Conservation (phyloP, 2,113 vertebrate genomes). For the Boulengeromyrus knoepffleri region DNA sequence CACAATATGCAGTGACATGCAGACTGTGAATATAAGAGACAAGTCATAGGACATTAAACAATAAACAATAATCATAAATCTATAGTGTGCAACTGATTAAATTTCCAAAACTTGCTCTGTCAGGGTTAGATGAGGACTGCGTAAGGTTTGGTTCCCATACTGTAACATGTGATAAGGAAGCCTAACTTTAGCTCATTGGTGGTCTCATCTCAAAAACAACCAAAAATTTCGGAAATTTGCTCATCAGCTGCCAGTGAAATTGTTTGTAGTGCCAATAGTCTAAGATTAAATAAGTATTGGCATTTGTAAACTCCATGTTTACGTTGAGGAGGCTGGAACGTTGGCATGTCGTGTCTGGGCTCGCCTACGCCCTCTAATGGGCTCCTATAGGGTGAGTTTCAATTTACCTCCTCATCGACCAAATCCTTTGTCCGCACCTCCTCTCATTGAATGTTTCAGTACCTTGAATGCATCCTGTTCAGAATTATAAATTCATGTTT, state of each 20-base stretch:
- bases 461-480: conserved; percentile 35
- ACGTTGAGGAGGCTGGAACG: background rate
- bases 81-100: background rate
- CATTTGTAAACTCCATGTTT: background rate
- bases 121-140: background rate
- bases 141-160: background rate
- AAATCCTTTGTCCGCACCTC: background rate
- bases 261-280: background rate
- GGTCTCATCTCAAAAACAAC: background rate
- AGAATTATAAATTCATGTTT: conserved; percentile 27
- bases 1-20: background rate
- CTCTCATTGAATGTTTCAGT: conserved; percentile 18
- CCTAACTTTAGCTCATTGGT: background rate
- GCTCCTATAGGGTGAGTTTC: conserved; percentile 4
- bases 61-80: background rate
- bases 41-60: background rate
- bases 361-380: background rate
- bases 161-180: background rate
- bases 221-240: background rate
- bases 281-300: background rate
- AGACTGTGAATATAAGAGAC: background rate
- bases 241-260: background rate
- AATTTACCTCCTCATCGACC: conserved; percentile 7
- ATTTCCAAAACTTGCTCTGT: background rate
- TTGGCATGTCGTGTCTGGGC: background rate